phyloP scores from a whole-genome alignment of 2,113 vertebrate species.

The Acrocephalus kingi region DNA sequence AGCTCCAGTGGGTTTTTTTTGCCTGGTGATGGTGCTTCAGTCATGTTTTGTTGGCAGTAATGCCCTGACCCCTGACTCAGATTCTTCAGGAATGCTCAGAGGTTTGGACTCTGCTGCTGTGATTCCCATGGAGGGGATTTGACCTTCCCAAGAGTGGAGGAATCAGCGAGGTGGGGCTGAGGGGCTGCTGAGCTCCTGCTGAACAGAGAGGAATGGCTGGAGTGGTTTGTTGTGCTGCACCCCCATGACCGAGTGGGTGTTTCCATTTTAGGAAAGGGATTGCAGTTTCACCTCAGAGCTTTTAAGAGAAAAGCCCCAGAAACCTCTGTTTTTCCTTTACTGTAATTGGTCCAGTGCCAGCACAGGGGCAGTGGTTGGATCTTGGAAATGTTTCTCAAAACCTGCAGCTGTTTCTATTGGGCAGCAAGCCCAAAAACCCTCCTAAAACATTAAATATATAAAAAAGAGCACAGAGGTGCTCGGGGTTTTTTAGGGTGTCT shows the following conservation, averaged over 20 bases:
- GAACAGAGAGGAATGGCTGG: rapidly evolving
- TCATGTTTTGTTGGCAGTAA: rapidly evolving
- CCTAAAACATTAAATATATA: background rate
- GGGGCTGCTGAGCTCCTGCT: background rate
- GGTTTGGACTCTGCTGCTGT: background rate
- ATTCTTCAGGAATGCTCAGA: background rate
- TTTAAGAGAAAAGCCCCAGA: background rate
- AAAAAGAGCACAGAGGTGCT: background rate
- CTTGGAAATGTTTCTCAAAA: background rate
- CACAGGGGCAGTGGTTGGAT: background rate
- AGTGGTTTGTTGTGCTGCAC: background rate
- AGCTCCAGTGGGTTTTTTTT: background rate
- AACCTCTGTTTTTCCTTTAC: background rate
- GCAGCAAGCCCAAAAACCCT: background rate
- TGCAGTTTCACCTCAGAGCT: background rate
- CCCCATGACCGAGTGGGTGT: background rate
- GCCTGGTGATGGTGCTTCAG: background rate
- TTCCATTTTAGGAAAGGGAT: background rate
- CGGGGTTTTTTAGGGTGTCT: background rate
- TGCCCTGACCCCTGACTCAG: background rate
- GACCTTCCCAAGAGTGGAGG: background rate
- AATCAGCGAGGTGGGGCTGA: rapidly evolving
- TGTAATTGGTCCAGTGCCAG: background rate
- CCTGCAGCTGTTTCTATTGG: background rate
- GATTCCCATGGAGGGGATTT: background rate